phyloP scores from a whole-genome alignment of 2,888 invertebrate genomes.

The Torymus aiolomorphi region DNA sequence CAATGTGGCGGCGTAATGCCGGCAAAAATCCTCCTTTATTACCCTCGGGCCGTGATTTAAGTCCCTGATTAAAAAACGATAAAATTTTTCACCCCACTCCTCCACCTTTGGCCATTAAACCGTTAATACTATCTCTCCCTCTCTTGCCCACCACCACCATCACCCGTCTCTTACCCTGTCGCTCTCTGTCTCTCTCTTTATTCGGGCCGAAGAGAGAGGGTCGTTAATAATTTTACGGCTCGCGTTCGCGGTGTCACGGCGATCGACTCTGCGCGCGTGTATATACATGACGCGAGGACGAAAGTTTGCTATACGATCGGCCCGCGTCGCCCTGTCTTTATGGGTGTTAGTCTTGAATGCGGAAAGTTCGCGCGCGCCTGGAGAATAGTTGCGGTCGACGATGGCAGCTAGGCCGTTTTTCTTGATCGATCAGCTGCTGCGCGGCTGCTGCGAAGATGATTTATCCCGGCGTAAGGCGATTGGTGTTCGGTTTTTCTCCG shows the following conservation, averaged over 20 bases:
- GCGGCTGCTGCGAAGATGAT: slow-evolving; percentile 39
- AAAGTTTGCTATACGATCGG: no score
- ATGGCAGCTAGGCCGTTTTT: not conserved
- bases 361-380: slow-evolving; percentile 20
- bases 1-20: no score
- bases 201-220: slow-evolving; percentile 52
- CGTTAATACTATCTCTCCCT: slow-evolving; percentile 48
- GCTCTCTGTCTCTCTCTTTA: slow-evolving; percentile 20
- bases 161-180: slow-evolving; percentile 7
- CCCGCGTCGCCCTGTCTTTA: slow-evolving; percentile 31
- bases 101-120: slow-evolving; percentile 45
- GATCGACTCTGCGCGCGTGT: not conserved
- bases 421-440: slow-evolving; percentile 44
- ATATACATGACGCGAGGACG: no score
- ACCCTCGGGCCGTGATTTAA: slow-evolving; percentile 33
- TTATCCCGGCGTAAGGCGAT: slow-evolving; percentile 32
- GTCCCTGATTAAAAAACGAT: slow-evolving; percentile 52
- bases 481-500: slow-evolving; percentile 33
- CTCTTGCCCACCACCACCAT: slow-evolving; percentile 27
- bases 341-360: slow-evolving; percentile 30
- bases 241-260: not conserved
- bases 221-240: slow-evolving; percentile 58
- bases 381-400: slow-evolving; percentile 16
- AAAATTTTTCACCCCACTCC: slow-evolving; percentile 45
- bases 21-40: slow-evolving; percentile 36